A percentile compares a stretch with the other conserved stretches of the same genome.
These are phyloP conservation scores for Manis crassicaudata DNA, from an alignment of 2,797 vertebrate genomes.

Conservation along the genomic window DNA sequence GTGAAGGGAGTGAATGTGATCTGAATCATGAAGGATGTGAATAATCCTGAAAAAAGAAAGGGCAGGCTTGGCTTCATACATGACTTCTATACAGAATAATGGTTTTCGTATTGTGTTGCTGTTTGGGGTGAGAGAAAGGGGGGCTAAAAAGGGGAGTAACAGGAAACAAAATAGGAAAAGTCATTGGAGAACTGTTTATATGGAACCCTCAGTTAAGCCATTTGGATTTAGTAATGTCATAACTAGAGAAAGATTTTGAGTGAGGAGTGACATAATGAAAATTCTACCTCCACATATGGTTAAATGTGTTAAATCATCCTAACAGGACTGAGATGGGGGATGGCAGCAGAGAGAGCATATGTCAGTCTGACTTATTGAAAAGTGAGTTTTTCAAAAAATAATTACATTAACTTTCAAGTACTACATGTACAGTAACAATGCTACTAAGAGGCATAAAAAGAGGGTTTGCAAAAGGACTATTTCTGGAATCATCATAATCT, in stretches of 20 bases:
- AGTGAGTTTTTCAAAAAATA: conserved; percentile 32
- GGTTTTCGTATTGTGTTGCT: not conserved
- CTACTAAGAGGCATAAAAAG: not conserved
- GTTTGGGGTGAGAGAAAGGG: not conserved
- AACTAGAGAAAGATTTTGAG: conserved; percentile 43
- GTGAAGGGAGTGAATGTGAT: not conserved
- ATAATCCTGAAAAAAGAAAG: not conserved
- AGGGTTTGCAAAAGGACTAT: not conserved
- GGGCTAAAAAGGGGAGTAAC: not conserved
- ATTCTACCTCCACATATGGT: not conserved
- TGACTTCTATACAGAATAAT: not conserved
- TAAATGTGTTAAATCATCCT: conserved; percentile 49
- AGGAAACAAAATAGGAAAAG: not conserved
- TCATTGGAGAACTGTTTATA: not conserved
- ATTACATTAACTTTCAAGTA: conserved; percentile 29
- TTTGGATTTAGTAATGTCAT: conserved; percentile 30
- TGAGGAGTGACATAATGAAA: conserved; percentile 35
- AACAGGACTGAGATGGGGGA: not conserved
- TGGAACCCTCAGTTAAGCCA: conserved; percentile 11
- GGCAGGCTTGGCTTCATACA: not conserved
- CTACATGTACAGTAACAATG: not conserved
- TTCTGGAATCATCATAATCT: conserved; percentile 9
- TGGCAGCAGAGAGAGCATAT: not conserved
- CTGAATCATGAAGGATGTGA: not conserved
- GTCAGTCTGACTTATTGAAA: conserved; percentile 46